These are phyloP conservation scores for Camponotus pennsylvanicus DNA, from an alignment of 1,140 invertebrate genomes.

Conservation along the genomic window DNA sequence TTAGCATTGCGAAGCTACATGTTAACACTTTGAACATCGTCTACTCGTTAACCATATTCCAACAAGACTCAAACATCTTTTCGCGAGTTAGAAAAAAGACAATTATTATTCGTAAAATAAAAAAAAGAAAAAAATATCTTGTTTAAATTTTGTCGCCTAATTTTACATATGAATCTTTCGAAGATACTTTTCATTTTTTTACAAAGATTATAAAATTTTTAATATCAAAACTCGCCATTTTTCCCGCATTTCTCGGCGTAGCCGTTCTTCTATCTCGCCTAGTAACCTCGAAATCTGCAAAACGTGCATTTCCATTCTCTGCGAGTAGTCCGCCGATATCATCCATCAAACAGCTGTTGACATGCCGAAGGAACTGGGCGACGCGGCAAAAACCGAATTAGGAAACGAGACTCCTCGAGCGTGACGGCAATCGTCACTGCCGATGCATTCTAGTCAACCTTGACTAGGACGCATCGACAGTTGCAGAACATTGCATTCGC, in stretches of 20 bases:
- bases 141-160: background rate
- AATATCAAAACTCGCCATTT: background rate
- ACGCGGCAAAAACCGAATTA: conserved; percentile 71
- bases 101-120: background rate
- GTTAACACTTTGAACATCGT: conserved; percentile 72
- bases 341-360: conserved; percentile 69
- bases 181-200: background rate
- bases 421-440: conserved; percentile 59
- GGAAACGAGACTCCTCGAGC: conserved; percentile 52
- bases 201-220: no score
- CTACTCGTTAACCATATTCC: conserved; percentile 64
- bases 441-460: conserved; percentile 52
- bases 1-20: conserved; percentile 64
- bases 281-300: conserved; percentile 54
- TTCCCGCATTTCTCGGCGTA: background rate
- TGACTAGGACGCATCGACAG: conserved; percentile 57
- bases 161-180: background rate
- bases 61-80: conserved; percentile 25
- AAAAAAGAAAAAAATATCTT: background rate
- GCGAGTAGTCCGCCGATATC: conserved; percentile 54
- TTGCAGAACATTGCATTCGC: background rate
- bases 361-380: conserved; percentile 62
- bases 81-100: conserved; percentile 40
- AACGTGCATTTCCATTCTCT: conserved; percentile 31
- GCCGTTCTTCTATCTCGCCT: conserved; percentile 13